Conservation (phyloP, 2,888 invertebrate genomes). For the Rhamnusium bicolor region DNA sequence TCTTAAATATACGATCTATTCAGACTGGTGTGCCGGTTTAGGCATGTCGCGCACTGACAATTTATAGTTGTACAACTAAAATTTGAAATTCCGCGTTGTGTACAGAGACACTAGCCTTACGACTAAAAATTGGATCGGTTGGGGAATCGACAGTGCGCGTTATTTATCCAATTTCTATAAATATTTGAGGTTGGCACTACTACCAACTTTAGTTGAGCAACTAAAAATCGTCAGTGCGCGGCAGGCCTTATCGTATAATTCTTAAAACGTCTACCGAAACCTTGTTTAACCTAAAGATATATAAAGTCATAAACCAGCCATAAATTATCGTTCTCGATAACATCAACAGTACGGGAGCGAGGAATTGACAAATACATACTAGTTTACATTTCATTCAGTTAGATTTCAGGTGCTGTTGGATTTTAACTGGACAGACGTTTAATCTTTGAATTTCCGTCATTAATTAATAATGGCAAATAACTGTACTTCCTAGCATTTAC, state of each 20-base stretch:
- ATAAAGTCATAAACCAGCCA: constrained; percentile 27
- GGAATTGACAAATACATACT: constrained; percentile 35
- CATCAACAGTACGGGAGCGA: constrained; percentile 20
- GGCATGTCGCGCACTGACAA: too few species aligned
- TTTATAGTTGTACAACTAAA: too few species aligned
- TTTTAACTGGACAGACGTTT: constrained; percentile 17
- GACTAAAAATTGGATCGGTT: too few species aligned
- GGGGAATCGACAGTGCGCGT: too few species aligned
- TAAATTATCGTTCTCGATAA: constrained; percentile 28
- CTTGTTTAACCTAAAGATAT: constrained; percentile 19
- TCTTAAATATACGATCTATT: too few species aligned
- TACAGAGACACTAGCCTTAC: too few species aligned
- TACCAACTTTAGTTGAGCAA: too few species aligned
- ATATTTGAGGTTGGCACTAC: too few species aligned
- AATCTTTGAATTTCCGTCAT: constrained; percentile 33
- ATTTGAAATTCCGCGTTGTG: too few species aligned
- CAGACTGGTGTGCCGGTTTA: too few species aligned
- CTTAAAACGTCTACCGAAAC: constrained; percentile 7
- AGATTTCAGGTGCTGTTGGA: constrained; percentile 26
- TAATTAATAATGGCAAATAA: constrained; percentile 38
- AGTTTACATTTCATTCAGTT: constrained; percentile 34
- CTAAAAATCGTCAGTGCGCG: too few species aligned
- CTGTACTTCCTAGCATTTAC: constrained; percentile 30
- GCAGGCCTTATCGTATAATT: not conserved
- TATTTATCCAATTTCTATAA: too few species aligned